These are phyloP conservation scores for Lycorma delicatula DNA, from an alignment of 1,140 invertebrate species.

Conservation along the genomic window DNA sequence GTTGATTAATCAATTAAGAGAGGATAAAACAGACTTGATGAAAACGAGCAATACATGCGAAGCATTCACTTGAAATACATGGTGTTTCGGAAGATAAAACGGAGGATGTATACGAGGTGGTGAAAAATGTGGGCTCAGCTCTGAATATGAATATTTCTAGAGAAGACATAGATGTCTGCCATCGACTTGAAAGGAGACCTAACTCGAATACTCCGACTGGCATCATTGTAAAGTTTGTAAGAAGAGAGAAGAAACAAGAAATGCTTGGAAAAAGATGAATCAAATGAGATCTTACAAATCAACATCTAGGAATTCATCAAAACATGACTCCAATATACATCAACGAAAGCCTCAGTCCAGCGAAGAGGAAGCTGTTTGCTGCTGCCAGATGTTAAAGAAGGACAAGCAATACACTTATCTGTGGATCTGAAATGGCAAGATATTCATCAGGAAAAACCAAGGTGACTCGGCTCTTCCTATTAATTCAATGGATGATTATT, in stretches of 20 bases:
- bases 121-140: background rate
- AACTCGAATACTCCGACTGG: background rate
- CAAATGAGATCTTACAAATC: too few relatives aligned
- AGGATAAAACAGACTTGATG: background rate
- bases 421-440: too few relatives aligned
- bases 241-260: background rate
- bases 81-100: background rate
- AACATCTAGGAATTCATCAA: too few relatives aligned
- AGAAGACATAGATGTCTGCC: background rate
- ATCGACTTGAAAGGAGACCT: background rate
- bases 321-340: too few relatives aligned
- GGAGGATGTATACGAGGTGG: background rate
- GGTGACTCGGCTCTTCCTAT: too few relatives aligned
- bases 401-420: too few relatives aligned
- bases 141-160: background rate
- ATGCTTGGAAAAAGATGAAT: background rate
- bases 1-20: background rate
- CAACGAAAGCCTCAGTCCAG: too few relatives aligned
- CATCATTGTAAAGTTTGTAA: conserved; percentile 5
- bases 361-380: too few relatives aligned
- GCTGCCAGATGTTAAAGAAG: too few relatives aligned
- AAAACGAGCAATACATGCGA: background rate
- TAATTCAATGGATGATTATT: too few relatives aligned
- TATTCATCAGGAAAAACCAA: too few relatives aligned
- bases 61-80: background rate